Evolutionary conservation across 2,888 invertebrate species (phyloP).

Genomic region (Drosophila buzzatii): DNA sequence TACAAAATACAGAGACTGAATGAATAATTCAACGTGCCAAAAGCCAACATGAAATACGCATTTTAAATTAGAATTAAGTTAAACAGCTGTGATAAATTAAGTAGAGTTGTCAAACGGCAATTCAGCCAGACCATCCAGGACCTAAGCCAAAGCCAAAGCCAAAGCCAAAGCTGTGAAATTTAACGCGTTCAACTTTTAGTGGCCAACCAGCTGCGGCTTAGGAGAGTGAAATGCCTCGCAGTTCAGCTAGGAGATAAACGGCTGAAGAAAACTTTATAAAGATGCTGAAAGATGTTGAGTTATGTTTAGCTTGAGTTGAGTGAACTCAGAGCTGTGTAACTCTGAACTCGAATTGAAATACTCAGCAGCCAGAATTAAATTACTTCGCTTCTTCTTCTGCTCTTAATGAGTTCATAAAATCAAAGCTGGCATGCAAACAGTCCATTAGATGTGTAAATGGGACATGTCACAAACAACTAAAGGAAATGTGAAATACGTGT

Average conservation of each 20-base stretch:
- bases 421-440: constrained; percentile 2
- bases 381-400: background rate
- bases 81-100: constrained; percentile 11
- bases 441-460: constrained; percentile 15
- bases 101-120: constrained; percentile 6
- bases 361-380: background rate
- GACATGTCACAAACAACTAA: constrained; percentile 30
- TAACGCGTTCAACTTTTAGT: constrained; percentile 36
- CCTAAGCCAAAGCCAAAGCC: constrained; percentile 8
- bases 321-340: background rate
- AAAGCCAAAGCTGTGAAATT: constrained; percentile 29
- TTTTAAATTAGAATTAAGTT: constrained; percentile 10
- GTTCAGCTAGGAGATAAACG: constrained; percentile 7
- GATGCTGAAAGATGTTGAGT: constrained; percentile 1
- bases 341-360: background rate
- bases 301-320: background rate
- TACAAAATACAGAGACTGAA: constrained; percentile 2
- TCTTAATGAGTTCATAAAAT: background rate
- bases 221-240: constrained; percentile 2
- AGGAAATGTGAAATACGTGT: constrained; percentile 41
- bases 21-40: constrained; percentile 4
- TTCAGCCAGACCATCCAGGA: background rate
- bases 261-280: constrained; percentile 13
- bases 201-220: constrained; percentile 21
- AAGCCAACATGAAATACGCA: background rate